Conservation (phyloP, 1,140 invertebrate species). For the Aphis gossypii region DNA sequence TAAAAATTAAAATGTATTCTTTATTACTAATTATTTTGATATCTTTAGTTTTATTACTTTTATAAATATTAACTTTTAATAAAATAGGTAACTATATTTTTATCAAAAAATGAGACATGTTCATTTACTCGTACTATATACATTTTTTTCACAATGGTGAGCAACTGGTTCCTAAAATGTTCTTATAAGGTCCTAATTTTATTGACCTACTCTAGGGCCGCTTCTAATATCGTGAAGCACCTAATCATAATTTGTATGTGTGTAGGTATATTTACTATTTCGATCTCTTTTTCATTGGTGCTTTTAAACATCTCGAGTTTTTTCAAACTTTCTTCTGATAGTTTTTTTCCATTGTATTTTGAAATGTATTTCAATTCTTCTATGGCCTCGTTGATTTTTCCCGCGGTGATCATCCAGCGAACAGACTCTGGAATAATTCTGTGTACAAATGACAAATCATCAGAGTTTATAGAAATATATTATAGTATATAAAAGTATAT, state of each 20-base stretch:
- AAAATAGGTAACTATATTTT: not conserved
- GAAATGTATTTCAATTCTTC: constrained; percentile 68
- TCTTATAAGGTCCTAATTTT: no score
- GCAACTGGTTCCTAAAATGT: not conserved
- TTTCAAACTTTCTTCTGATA: constrained; percentile 64
- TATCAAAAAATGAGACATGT: not conserved
- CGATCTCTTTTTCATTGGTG: constrained; percentile 61
- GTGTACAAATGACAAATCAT: not conserved
- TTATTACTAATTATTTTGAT: not conserved
- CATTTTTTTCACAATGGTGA: not conserved
- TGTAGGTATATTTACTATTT: not conserved
- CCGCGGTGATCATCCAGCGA: constrained; percentile 70
- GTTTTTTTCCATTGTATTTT: constrained; percentile 66
- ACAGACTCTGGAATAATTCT: constrained; percentile 74
- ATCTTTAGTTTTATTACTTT: not conserved
- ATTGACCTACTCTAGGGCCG: not conserved
- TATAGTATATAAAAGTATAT: not conserved
- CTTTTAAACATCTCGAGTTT: constrained; percentile 62
- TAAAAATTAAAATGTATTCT: not conserved
- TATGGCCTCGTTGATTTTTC: constrained; percentile 66
- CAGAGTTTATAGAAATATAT: not conserved
- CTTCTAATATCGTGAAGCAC: not conserved
- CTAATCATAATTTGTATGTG: not conserved
- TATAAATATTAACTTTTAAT: not conserved
- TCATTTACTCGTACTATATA: no score